Percentiles rank a stretch among this genome's conserved stretches.
Evolutionary conservation across 2,113 vertebrate species (phyloP).

Genomic region (Boleophthalmus pectinirostris): DNA sequence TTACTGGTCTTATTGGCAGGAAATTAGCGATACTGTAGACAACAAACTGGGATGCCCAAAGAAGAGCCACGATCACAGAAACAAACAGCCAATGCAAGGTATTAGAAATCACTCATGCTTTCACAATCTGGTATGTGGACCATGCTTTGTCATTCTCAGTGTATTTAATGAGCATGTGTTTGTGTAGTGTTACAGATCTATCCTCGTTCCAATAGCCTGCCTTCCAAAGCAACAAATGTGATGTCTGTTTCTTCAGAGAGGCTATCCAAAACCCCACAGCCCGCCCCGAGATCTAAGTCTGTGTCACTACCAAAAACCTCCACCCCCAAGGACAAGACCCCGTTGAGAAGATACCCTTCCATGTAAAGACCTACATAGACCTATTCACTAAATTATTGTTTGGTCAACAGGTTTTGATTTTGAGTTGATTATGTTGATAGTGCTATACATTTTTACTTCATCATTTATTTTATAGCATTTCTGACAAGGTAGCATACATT

Average conservation of each 20-base stretch:
- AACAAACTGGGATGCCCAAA: slow-evolving; percentile 41
- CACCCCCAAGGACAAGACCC: slow-evolving; percentile 69
- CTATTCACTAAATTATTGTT: background rate
- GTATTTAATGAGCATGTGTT: background rate
- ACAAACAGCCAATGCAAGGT: slow-evolving; percentile 60
- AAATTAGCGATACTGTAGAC: slow-evolving; percentile 43
- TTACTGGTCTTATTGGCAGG: slow-evolving; percentile 55
- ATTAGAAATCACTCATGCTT: slow-evolving; percentile 10
- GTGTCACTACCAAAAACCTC: slow-evolving; percentile 68
- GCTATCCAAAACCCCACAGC: slow-evolving; percentile 69
- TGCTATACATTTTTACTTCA: background rate
- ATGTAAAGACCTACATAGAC: slow-evolving; percentile 52
- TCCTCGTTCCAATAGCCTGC: slow-evolving; percentile 66
- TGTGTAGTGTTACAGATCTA: slow-evolving; percentile 66
- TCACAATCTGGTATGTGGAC: background rate
- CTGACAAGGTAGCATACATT: background rate
- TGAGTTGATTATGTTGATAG: background rate
- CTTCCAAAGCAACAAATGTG: slow-evolving; percentile 65
- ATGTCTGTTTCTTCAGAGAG: slow-evolving; percentile 49
- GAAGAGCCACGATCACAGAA: slow-evolving; percentile 39
- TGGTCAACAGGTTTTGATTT: background rate
- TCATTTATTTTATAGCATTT: background rate
- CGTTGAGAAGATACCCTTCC: slow-evolving; percentile 8
- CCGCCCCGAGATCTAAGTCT: slow-evolving; percentile 63
- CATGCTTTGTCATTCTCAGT: background rate